Evolutionary conservation across 2,888 invertebrate genomes (phyloP), one percentile per base, ranked within the genome.

Genomic region (Onthophagus sagittarius): DNA sequence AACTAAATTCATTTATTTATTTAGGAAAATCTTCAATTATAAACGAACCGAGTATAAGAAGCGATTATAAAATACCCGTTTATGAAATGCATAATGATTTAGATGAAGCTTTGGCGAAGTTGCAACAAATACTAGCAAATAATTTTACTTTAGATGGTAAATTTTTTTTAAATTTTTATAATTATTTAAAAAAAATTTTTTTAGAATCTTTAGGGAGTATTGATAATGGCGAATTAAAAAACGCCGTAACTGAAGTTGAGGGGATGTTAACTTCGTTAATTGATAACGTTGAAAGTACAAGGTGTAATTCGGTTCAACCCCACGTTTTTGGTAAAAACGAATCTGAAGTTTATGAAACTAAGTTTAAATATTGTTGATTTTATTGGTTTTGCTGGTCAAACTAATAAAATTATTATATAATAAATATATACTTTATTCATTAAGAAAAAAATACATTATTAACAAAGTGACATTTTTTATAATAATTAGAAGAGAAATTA

Each of bases 201-300:
- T 33, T 74, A 82, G 84, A 85, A 74, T 83, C 86, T 84, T 86
- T 90, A 71, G 88, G 88, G 0, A 86, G 85, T 78, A 86, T 89
- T 77, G 92, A 92, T 82, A 92, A 92, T 83, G 89, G 88, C 0
- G 90, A 92, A 79, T 84, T 92, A 2, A 89, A 91, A 69, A 88
- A 89, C 78, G 91, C 91, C 0, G 91, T 92, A 0, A 90, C 88
- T 32, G 92, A 92, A 82, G 91, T 92, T 87, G 92, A 92, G 82
- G 92, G 90, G 5, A 85, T 92, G 75, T 84, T 92, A 13, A 90
- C 91, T 0, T 89, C 90, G 0, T 85, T 92, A 32, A 91, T 92
- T 71, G 88, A 91, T 69, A 91, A 90, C 31, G 91, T 92, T 23
- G 92, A 92, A 79, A 87, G 87, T 53, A 71, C 72, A 53, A 71